Evolutionary conservation across 1,140 invertebrate genomes (phyloP), one percentile per base, ranked within the genome.

Genomic region (Leptonema lineaticorne): DNA sequence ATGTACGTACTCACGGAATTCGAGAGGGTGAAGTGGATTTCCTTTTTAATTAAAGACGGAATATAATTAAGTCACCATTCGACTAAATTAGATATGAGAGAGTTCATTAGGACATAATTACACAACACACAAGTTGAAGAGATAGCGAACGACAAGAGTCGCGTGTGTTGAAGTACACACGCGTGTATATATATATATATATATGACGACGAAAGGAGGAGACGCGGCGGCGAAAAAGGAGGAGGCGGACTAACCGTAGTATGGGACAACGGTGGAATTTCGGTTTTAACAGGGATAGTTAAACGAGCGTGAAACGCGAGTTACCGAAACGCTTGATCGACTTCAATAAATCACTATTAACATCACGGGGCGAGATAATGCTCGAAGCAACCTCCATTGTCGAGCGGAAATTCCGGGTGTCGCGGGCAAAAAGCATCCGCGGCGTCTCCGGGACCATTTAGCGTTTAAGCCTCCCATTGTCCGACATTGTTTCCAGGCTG

Each of bases 261-360:
- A n/a, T n/a, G n/a, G n/a, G n/a, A n/a, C n/a, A 33, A 33, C 30
- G 5, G 30, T 33, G 5, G 30, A 33, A n/a, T n/a, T n/a, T n/a
- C n/a, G n/a, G n/a, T n/a, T n/a, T n/a, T n/a, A n/a, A n/a, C n/a
- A n/a, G n/a, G 30, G 30, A 33, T 41, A 4, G 9, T 41, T 14
- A 41, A 41, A 16, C 37, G 37, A 11, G 37, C 37, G 3, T 41
- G 16, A 41, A 41, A 11, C 37, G 37, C 37, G 37, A n/a, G n/a
- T n/a, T 41, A 16, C 37, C 37, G 37, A 41, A 41, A 16, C 9
- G 24, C 24, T 28, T 58, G 45, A 64, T 64, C 28, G 6, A 48
- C 41, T 60, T 58, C 63, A 67, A 71, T 71, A 67, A 71, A 71
- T 71, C 69, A 71, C 67, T 58, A 68, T 71, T 67, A 71, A 18